Evolutionary conservation across 2,113 vertebrate genomes (phyloP).

Genomic region (Saimiri boliviensis): DNA sequence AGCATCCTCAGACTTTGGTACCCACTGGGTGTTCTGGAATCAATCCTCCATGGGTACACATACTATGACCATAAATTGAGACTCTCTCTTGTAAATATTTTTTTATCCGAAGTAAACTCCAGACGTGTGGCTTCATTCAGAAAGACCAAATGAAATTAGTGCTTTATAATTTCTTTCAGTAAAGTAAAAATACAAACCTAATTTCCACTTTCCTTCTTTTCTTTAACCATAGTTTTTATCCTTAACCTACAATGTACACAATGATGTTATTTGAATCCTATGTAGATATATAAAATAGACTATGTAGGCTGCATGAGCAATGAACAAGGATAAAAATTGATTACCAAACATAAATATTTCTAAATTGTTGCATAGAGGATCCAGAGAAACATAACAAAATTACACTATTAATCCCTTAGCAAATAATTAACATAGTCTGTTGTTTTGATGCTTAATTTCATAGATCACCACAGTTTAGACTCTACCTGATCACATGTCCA

Average conservation of each 20-base stretch:
- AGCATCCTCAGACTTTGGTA: not conserved
- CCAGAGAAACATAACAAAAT: not conserved
- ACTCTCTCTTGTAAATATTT: not conserved
- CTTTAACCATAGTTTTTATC: not conserved
- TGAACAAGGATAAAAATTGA: not conserved
- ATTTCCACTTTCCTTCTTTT: not conserved
- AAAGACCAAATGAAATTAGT: not conserved
- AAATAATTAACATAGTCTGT: not conserved
- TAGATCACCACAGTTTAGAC: not conserved
- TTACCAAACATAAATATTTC: not conserved
- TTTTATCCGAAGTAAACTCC: not conserved
- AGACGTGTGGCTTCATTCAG: not conserved
- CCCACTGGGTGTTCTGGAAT: not conserved
- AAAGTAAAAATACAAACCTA: not conserved
- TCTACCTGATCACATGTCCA: not conserved
- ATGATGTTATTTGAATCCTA: not conserved
- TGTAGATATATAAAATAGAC: not conserved
- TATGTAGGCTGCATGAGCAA: not conserved
- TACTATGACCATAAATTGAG: not conserved
- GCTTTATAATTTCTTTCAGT: not conserved
- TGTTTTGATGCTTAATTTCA: not conserved
- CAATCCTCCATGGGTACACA: not conserved
- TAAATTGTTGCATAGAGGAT: not conserved
- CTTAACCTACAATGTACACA: not conserved
- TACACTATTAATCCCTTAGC: not conserved